Evolutionary conservation across 2,888 invertebrate genomes (phyloP), one percentile per base, ranked within the genome.

Genomic region (Bugula neritina): DNA sequence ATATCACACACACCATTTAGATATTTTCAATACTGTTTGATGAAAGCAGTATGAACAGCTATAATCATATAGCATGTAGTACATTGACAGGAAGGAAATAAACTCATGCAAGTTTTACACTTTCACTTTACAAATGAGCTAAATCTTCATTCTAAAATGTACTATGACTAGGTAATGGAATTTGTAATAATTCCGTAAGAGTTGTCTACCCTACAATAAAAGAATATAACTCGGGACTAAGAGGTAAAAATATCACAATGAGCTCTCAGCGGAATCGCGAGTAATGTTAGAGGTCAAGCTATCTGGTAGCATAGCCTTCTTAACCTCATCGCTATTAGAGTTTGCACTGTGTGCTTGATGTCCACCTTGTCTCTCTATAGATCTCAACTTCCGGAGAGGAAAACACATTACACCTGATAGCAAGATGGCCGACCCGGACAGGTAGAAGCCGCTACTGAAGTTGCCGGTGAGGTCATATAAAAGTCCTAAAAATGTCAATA

Each of bases 381-480:
- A 54, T n/a, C 76, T 74, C 23, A 79, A 69, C 5, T 73, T 73
- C 0, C 74, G 72, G 31, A 80, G 72, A 0, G 78, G 77, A 25
- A 77, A 72, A 21, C 79, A 77, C 23, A 78, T 69, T 2, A 80
- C 25, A 0, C 78, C 81, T 0, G 79, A 78, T 10, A 76, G 71
- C 3, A 75, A 69, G 0, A 79, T 73, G 1, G 78, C 55, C 0
- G 73, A 74, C 0, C 80, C 81, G 0, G 78, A 76, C 69, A 79
- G 70, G 72, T 78, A 78, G 72, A 80, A 80, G 13, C 76, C 76
- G 27, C 72, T 71, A 57, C 78, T 75, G 54, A 75, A 72, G 72
- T 73, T 74, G 3, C 74, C 75, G 0, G 76, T 77, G 0, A 55
- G 23, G 35, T 76, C 76, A 63, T 72, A 70, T 27, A 79, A 54